These are phyloP conservation scores for Tethea ocularis DNA, from an alignment of 2,888 invertebrate genomes.

Conservation along the genomic window DNA sequence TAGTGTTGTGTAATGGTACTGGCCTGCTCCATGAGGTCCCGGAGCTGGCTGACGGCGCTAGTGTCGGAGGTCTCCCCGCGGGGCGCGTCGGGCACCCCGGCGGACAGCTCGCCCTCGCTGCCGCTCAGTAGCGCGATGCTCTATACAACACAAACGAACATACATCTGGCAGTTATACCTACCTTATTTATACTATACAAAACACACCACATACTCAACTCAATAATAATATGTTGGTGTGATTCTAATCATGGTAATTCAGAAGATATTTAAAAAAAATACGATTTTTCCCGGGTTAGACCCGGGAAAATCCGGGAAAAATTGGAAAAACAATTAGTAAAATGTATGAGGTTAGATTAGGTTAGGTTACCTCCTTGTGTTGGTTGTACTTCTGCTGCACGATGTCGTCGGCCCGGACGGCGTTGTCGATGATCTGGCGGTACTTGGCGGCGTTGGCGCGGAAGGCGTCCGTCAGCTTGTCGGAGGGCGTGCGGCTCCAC, in stretches of 20 bases:
- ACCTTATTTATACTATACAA: neutral
- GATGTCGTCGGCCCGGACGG: slow-evolving; percentile 91
- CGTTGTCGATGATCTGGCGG: slow-evolving; percentile 95
- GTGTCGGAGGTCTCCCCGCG: slow-evolving; percentile 82
- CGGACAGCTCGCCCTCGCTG: slow-evolving; percentile 87
- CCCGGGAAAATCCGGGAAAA: too few species aligned
- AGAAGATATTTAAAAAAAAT: too few species aligned
- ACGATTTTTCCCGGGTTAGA: too few species aligned
- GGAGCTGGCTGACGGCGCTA: slow-evolving; percentile 86
- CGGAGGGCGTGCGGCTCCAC: slow-evolving; percentile 96
- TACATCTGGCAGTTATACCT: too few species aligned
- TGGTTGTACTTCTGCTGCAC: slow-evolving; percentile 93
- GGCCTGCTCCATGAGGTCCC: slow-evolving; percentile 86
- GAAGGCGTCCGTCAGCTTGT: slow-evolving; percentile 94
- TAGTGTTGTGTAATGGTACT: neutral
- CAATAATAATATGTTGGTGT: too few species aligned
- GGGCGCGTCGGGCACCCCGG: slow-evolving; percentile 87
- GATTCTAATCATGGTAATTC: too few species aligned
- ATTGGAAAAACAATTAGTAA: too few species aligned
- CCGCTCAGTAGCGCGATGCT: slow-evolving; percentile 93
- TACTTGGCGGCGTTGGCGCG: slow-evolving; percentile 96
- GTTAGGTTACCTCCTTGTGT: slow-evolving; percentile 80
- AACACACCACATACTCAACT: neutral
- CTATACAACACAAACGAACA: slow-evolving; percentile 36
- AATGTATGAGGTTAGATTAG: neutral